A percentile compares a stretch with the other conserved stretches of the same genome.
Conservation (phyloP, 2,888 invertebrate genomes). For the Plebejus anna region DNA sequence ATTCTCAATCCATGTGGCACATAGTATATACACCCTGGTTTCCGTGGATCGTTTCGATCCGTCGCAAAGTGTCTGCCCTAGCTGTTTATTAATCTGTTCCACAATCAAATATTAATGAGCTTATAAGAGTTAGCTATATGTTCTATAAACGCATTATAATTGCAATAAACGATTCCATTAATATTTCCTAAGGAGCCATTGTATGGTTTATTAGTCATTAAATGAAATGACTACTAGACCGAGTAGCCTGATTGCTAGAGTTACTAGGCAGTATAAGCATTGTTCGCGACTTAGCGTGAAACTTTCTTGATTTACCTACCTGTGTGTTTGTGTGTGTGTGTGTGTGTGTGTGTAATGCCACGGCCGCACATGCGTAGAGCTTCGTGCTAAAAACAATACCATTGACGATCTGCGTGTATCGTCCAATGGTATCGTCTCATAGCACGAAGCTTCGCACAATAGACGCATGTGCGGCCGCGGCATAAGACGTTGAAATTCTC, state of each 20-base stretch:
- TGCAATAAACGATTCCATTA: conserved; percentile 33
- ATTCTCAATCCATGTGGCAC: too few species aligned
- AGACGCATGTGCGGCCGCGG: too few species aligned
- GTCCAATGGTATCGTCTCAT: too few species aligned
- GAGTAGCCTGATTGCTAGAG: conserved; percentile 28
- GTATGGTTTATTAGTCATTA: conserved; percentile 51
- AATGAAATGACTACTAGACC: conserved; percentile 43
- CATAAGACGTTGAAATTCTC: background rate
- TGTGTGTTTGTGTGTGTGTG: too few species aligned
- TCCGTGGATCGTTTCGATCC: background rate
- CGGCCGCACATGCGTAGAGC: too few species aligned
- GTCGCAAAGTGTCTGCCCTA: background rate
- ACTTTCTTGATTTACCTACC: background rate
- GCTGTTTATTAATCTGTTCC: background rate
- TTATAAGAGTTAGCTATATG: background rate
- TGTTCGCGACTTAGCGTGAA: conserved; percentile 38
- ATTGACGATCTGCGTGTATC: too few species aligned
- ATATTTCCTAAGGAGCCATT: conserved; percentile 44
- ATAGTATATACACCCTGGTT: too few species aligned
- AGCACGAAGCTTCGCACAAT: too few species aligned
- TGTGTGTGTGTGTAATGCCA: too few species aligned
- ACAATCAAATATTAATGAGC: background rate
- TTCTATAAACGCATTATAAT: conserved; percentile 11
- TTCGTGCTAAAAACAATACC: too few species aligned
- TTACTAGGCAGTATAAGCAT: conserved; percentile 43